These are phyloP conservation scores for Alethe castanea DNA, from an alignment of 2,113 vertebrate genomes.

Conservation along the genomic window DNA sequence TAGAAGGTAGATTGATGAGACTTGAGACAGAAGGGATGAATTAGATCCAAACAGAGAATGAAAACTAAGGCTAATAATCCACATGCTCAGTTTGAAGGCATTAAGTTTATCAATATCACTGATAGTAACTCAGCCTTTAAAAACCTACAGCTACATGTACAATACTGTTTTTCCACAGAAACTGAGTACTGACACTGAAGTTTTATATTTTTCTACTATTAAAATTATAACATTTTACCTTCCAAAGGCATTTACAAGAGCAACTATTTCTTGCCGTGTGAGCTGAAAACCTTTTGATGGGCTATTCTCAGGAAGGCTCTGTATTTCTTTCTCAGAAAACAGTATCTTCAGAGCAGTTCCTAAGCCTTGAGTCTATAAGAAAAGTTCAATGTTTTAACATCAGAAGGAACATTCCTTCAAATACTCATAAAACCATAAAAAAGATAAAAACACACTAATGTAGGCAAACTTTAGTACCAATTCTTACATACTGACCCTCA, in stretches of 20 bases:
- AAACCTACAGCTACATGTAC: neutral
- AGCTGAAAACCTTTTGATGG: constrained; percentile 95
- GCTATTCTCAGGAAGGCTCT: constrained; percentile 89
- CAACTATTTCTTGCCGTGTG: constrained; percentile 93
- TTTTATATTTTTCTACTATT: neutral
- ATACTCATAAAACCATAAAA: neutral
- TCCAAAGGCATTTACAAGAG: constrained; percentile 89
- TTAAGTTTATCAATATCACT: neutral
- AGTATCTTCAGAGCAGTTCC: constrained; percentile 95
- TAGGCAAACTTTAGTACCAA: neutral
- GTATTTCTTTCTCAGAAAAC: constrained; percentile 95
- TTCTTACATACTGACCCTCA: neutral
- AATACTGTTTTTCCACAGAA: neutral
- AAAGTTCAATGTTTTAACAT: neutral
- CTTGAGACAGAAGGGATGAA: neutral
- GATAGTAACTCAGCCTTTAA: neutral
- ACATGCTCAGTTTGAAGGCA: neutral
- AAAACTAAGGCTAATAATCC: neutral
- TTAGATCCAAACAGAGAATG: neutral
- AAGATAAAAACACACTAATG: neutral
- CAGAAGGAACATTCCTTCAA: neutral
- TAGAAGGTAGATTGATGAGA: neutral
- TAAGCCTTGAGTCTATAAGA: constrained; percentile 88
- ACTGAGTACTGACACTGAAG: neutral
- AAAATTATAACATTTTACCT: constrained; percentile 71